These are phyloP conservation scores for Aeoliscus strigatus DNA, from an alignment of 2,797 vertebrate species.

Conservation along the genomic window DNA sequence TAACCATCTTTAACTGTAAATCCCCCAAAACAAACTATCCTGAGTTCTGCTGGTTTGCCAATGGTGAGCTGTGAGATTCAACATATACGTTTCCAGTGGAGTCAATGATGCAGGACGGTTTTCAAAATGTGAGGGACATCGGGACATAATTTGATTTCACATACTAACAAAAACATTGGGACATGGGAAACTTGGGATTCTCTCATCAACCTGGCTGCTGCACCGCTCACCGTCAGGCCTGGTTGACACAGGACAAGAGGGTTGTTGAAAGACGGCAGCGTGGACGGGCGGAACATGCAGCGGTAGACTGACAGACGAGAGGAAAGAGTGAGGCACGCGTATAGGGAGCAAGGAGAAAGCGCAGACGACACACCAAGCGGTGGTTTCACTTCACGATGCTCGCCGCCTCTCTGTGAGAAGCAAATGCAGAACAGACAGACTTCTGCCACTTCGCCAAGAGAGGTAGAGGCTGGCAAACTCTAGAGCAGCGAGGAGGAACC, in stretches of 20 bases:
- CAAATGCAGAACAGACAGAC: not conserved
- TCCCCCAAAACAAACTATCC: too few species aligned
- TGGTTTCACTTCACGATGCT: not conserved
- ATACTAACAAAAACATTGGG: not conserved
- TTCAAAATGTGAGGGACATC: not conserved
- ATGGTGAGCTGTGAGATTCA: not conserved
- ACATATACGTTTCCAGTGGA: too few species aligned
- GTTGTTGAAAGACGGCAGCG: constrained; percentile 6
- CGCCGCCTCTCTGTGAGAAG: not conserved
- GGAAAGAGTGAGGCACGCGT: not conserved
- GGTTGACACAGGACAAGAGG: constrained; percentile 27
- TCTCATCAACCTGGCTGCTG: not conserved
- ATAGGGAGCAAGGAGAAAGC: not conserved
- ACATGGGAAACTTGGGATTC: too few species aligned
- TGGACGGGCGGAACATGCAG: constrained; percentile 3
- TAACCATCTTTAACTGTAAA: too few species aligned
- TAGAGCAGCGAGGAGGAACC: not conserved
- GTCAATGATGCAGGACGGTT: too few species aligned
- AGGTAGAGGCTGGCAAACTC: not conserved
- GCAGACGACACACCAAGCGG: not conserved
- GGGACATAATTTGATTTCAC: too few species aligned
- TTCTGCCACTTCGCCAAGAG: not conserved
- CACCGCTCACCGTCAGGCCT: constrained; percentile 19
- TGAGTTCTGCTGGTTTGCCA: not conserved
- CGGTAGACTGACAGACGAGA: constrained; percentile 5